Conservation (phyloP, 2,888 invertebrate species). For the Cryptops parisi region DNA sequence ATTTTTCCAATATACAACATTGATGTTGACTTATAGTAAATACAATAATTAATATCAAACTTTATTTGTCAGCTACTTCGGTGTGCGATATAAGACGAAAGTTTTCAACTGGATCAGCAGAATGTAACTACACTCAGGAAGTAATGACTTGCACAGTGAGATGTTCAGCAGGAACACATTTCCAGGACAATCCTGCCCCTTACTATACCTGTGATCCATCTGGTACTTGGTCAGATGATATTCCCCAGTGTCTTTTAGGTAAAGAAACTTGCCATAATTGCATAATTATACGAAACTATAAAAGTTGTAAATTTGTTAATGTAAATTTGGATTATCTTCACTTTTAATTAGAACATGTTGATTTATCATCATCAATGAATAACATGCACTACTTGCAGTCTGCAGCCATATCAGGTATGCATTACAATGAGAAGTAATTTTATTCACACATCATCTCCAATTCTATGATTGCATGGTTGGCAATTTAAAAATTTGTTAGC, state of each 20-base stretch:
- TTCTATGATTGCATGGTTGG: too few species aligned
- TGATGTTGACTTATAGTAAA: not conserved
- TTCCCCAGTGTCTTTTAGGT: conserved; percentile 48
- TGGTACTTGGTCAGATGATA: conserved; percentile 52
- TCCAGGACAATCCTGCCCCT: conserved; percentile 44
- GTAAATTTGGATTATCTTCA: too few species aligned
- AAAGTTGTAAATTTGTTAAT: too few species aligned
- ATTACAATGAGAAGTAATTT: too few species aligned
- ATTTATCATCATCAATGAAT: too few species aligned
- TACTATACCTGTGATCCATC: conserved; percentile 52
- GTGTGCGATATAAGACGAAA: conserved; percentile 41
- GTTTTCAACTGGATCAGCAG: conserved; percentile 47
- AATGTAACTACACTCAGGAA: conserved; percentile 49
- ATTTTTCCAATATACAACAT: not conserved
- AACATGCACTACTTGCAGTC: too few species aligned
- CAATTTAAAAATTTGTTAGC: too few species aligned
- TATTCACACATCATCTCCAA: too few species aligned
- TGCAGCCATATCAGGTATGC: too few species aligned
- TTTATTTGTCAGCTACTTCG: conserved; percentile 19
- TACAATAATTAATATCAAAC: not conserved
- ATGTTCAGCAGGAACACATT: conserved; percentile 50
- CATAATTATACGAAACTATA: too few species aligned
- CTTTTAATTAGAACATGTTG: too few species aligned
- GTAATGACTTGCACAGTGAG: conserved; percentile 45
- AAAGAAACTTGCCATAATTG: too few species aligned